phyloP scores from a whole-genome alignment of 2,113 vertebrate species.

The Phoxinus phoxinus region DNA sequence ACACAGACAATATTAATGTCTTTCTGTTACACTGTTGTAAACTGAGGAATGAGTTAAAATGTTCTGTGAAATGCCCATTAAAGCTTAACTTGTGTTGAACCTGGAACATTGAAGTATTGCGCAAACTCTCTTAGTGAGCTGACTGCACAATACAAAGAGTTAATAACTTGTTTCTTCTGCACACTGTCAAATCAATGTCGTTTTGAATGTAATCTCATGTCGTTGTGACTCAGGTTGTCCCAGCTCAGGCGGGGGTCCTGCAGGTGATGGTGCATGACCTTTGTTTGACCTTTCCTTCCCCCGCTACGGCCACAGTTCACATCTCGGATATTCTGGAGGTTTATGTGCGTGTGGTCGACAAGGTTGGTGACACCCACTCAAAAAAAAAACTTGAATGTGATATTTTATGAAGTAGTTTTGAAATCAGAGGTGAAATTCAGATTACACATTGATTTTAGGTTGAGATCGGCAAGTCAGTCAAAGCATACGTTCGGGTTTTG shows the following conservation, averaged over 20 bases:
- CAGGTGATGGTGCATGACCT: conserved; percentile 91
- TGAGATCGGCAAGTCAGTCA: conserved; percentile 91
- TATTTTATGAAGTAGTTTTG: neutral
- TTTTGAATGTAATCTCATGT: neutral
- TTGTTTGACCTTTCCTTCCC: conserved; percentile 86
- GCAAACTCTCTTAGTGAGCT: neutral
- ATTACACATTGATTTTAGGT: conserved; percentile 79
- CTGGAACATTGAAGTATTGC: neutral
- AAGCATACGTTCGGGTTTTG: conserved; percentile 88
- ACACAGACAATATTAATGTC: neutral
- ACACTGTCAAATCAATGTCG: neutral
- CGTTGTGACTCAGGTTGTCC: conserved; percentile 79
- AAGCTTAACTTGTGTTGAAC: neutral
- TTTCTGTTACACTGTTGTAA: neutral
- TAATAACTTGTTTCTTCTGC: neutral
- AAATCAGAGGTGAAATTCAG: neutral
- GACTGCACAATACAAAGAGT: neutral
- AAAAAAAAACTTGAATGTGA: neutral
- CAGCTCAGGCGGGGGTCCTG: conserved; percentile 77
- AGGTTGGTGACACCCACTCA: conserved; percentile 79
- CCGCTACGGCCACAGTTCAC: conserved; percentile 80
- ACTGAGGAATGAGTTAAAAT: no score
- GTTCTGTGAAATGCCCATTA: no score
- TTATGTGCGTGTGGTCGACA: conserved; percentile 90
- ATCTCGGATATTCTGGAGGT: conserved; percentile 91